Evolutionary conservation across 2,113 vertebrate genomes (phyloP), one percentile per base, ranked within the genome.

Genomic region (Strix aluco): DNA sequence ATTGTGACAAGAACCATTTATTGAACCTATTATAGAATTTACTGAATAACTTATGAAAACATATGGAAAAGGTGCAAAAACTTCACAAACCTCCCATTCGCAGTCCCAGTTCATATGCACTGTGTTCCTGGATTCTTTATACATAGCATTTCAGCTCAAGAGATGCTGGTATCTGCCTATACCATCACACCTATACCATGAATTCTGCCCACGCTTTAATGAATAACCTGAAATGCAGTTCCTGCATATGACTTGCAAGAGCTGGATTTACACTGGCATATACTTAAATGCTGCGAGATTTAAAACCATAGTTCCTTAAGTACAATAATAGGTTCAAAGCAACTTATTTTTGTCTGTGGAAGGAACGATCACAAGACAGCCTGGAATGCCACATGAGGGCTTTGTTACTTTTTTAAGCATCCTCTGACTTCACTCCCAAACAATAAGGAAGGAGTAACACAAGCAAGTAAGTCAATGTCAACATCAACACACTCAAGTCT

Each of bases 301-400:
- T 92, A 92, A 95, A 96, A 58, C 52, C 73, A 70, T 54, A 74
- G 73, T 63, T 94, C 88, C 86, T 74, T 27, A 80, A 92, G 59
- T 30, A 84, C 70, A 97, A 52, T 40, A 90, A 94, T 62, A 95
- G 55, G 88, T 95, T 96, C 92, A 95, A 96, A 90, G 92, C 73
- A 84, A 96, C 46, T 94, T 96, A 92, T 96, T 96, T 97, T 95
- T 91, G 75, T 86, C 91, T 27, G 42, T 95, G 87, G 92, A 96
- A 90, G 86, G 92, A 91, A 96, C 49, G 65, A 92, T 96, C 94
- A 97, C 91, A 94, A 91, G 95, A 77, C 87, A 95, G 75, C 74
- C 51, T 80, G 92, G 94, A 97, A 96, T 69, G 62, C 52, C 92
- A 57, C 75, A 70, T 20, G 55, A 97, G 59, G 49, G 52, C 71